A percentile compares a stretch with the other conserved stretches of the same genome.
Conservation (phyloP, 2,113 vertebrate species). For the Glaucidium brasilianum region DNA sequence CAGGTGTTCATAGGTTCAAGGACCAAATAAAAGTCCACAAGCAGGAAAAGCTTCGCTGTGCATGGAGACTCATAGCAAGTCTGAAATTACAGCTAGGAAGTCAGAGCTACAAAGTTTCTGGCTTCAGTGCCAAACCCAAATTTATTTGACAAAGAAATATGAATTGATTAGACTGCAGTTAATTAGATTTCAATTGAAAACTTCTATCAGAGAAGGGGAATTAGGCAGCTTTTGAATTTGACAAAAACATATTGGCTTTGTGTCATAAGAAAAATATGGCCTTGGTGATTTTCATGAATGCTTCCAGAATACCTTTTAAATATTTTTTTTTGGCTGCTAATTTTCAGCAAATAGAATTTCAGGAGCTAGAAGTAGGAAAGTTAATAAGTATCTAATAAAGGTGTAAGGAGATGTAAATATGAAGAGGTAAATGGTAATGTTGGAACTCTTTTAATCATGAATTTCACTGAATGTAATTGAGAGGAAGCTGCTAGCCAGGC, state of each 20-base stretch:
- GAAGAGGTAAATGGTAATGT: neutral
- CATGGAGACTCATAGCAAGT: neutral
- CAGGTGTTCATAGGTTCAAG: neutral
- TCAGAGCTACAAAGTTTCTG: neutral
- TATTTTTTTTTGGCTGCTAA: slow-evolving; percentile 19
- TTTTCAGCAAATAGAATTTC: slow-evolving; percentile 30
- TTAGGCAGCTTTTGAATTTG: slow-evolving; percentile 44
- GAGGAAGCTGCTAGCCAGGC: neutral
- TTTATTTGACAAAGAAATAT: slow-evolving; percentile 28
- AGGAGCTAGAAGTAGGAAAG: slow-evolving; percentile 3
- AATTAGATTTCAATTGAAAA: slow-evolving; percentile 56
- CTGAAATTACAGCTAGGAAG: neutral
- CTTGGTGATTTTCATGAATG: neutral
- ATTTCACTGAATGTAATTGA: neutral
- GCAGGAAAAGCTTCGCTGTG: neutral
- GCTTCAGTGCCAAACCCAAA: neutral
- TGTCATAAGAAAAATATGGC: slow-evolving; percentile 13
- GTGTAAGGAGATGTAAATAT: slow-evolving; percentile 2
- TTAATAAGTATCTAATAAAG: slow-evolving; percentile 31
- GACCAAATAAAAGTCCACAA: neutral
- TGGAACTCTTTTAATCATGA: slow-evolving; percentile 11
- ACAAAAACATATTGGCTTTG: slow-evolving; percentile 22
- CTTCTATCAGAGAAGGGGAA: neutral
- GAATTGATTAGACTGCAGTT: slow-evolving; percentile 45
- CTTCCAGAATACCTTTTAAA: neutral